Conservation (phyloP, 2,888 invertebrate species). For the Thecocarcelia acutangulata region DNA sequence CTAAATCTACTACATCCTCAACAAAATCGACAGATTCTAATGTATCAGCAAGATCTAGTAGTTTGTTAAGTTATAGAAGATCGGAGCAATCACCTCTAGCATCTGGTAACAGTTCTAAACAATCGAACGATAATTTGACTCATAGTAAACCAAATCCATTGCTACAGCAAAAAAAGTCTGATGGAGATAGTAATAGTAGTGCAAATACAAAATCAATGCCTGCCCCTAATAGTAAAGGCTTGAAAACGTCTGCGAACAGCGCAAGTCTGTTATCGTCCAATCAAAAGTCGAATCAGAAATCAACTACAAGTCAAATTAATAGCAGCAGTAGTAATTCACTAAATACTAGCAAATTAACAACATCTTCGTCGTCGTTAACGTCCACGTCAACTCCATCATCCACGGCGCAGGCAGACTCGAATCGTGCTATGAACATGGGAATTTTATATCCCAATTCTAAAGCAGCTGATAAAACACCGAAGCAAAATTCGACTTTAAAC, state of each 20-base stretch:
- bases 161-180: slow-evolving; percentile 47
- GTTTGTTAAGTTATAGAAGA: slow-evolving; percentile 59
- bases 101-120: slow-evolving; percentile 6
- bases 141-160: slow-evolving; percentile 37
- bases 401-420: slow-evolving; percentile 35
- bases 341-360: slow-evolving; percentile 28
- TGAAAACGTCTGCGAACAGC: slow-evolving; percentile 19
- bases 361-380: slow-evolving; percentile 8
- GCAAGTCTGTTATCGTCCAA: slow-evolving; percentile 25
- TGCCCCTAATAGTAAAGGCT: slow-evolving; percentile 14
- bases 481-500: slow-evolving; percentile 63
- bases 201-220: slow-evolving; percentile 18
- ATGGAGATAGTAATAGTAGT: slow-evolving; percentile 16
- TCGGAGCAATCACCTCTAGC: slow-evolving; percentile 29
- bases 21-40: slow-evolving; percentile 32
- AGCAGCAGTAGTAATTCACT: neutral
- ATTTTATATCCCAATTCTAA: slow-evolving; percentile 62
- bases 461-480: slow-evolving; percentile 40
- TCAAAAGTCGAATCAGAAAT: slow-evolving; percentile 48
- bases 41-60: slow-evolving; percentile 30
- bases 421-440: slow-evolving; percentile 64
- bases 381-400: neutral
- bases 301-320: slow-evolving; percentile 6
- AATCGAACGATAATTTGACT: slow-evolving; percentile 1
- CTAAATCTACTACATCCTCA: slow-evolving; percentile 39